These are phyloP conservation scores for Drosophila tristis DNA, from an alignment of 1,140 invertebrate species.

Conservation along the genomic window DNA sequence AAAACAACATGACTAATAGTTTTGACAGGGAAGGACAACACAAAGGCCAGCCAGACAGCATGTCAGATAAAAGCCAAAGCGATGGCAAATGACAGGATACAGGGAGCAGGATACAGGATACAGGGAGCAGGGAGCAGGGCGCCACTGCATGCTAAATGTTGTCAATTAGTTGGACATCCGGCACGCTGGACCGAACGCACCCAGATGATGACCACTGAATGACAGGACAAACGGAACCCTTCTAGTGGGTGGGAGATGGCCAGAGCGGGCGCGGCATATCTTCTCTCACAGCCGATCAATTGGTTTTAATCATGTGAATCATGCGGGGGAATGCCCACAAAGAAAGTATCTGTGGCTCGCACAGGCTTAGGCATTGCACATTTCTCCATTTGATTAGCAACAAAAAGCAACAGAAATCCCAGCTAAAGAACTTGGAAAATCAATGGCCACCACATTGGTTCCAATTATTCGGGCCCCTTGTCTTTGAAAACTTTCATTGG, in stretches of 20 bases:
- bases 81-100: slow-evolving; percentile 43
- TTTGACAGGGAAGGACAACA: slow-evolving; percentile 61
- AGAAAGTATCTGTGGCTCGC: slow-evolving; percentile 19
- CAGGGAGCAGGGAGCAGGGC: neutral
- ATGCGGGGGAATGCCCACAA: slow-evolving; percentile 1
- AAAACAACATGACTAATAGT: slow-evolving; percentile 77
- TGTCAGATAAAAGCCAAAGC: slow-evolving; percentile 76
- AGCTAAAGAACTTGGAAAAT: slow-evolving; percentile 1
- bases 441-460: slow-evolving; percentile 33
- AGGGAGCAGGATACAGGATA: neutral
- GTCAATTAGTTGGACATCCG: slow-evolving; percentile 66
- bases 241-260: slow-evolving; percentile 18
- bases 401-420: too few species aligned
- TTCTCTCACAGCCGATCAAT: slow-evolving; percentile 17
- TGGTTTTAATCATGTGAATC: slow-evolving; percentile 19
- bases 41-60: slow-evolving; percentile 72
- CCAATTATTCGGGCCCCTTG: slow-evolving; percentile 32
- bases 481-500: slow-evolving; percentile 8
- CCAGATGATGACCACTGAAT: slow-evolving; percentile 49
- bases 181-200: slow-evolving; percentile 21
- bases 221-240: slow-evolving; percentile 31
- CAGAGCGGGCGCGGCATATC: slow-evolving; percentile 1
- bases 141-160: slow-evolving; percentile 59
- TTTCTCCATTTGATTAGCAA: neutral
- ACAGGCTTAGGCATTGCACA: slow-evolving; percentile 3